Conservation (phyloP, 1,140 invertebrate species). For the Limonius californicus region DNA sequence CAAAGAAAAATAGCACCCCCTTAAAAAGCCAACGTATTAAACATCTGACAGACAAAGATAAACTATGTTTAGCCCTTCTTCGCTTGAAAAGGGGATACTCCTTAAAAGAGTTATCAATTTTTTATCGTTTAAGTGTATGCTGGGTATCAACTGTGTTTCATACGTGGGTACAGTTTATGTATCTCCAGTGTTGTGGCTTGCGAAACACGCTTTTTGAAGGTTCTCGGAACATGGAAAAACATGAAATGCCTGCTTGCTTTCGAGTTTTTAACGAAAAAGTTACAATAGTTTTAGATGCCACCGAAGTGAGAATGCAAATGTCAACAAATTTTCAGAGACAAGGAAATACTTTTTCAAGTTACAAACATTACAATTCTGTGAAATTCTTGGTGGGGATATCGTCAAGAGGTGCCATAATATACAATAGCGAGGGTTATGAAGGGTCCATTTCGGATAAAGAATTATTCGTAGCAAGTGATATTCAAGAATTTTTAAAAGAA, state of each 20-base stretch:
- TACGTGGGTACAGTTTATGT: not conserved
- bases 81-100: not conserved
- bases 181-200: too few species aligned
- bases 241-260: too few species aligned
- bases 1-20: too few species aligned
- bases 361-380: too few species aligned
- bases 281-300: not conserved
- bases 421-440: not conserved
- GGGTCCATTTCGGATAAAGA: not conserved
- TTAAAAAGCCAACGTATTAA: too few species aligned
- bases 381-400: not conserved
- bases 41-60: not conserved
- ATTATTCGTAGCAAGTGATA: not conserved
- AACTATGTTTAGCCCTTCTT: not conserved
- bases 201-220: not conserved
- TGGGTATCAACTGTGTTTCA: not conserved
- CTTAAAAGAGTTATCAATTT: constrained; percentile 5
- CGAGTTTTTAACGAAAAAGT: not conserved
- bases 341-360: too few species aligned
- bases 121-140: not conserved
- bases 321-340: constrained; percentile 3
- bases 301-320: constrained; percentile 5
- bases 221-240: not conserved
- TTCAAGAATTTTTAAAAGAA: not conserved
- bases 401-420: not conserved